Evolutionary conservation across 2,888 invertebrate genomes (phyloP).

Genomic region (Folsomia manolachei): DNA sequence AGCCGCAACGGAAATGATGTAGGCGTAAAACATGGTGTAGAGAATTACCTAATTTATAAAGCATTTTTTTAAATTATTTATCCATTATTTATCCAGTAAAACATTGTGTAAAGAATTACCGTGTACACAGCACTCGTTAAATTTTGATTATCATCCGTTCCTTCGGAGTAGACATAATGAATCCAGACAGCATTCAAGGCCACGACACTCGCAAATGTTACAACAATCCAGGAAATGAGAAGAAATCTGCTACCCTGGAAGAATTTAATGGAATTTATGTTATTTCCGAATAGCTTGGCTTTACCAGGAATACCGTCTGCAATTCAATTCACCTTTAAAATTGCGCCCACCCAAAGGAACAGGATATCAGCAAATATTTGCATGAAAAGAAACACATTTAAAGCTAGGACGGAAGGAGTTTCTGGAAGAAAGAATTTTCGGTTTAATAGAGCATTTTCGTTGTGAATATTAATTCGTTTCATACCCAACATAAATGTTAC

Average conservation of each 20-base stretch:
- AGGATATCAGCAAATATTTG: conserved; percentile 38
- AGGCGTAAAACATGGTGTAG: conserved; percentile 38
- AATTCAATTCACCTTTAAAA: conserved; percentile 27
- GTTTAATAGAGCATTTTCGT: too few species aligned
- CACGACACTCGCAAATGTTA: conserved; percentile 31
- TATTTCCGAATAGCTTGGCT: neutral
- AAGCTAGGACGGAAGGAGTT: conserved; percentile 37
- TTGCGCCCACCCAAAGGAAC: conserved; percentile 40
- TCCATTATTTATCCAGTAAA: too few species aligned
- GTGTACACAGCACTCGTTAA: conserved; percentile 39
- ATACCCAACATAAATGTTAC: conserved; percentile 23
- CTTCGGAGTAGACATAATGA: conserved; percentile 32
- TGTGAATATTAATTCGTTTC: too few species aligned
- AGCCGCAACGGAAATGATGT: conserved; percentile 36
- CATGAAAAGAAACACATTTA: conserved; percentile 38
- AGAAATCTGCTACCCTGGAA: conserved; percentile 32
- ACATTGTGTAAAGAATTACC: conserved; percentile 35
- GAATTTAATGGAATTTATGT: neutral
- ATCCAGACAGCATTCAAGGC: conserved; percentile 37
- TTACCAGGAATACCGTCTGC: too few species aligned
- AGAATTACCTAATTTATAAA: conserved; percentile 37
- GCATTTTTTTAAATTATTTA: conserved; percentile 28
- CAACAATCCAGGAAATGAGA: conserved; percentile 36
- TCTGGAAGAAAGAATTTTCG: too few species aligned
- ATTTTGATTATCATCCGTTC: conserved; percentile 20